Base-by-base conservation (phyloP, 2,888 invertebrate genomes). In the Drosophila atripex region DNA sequence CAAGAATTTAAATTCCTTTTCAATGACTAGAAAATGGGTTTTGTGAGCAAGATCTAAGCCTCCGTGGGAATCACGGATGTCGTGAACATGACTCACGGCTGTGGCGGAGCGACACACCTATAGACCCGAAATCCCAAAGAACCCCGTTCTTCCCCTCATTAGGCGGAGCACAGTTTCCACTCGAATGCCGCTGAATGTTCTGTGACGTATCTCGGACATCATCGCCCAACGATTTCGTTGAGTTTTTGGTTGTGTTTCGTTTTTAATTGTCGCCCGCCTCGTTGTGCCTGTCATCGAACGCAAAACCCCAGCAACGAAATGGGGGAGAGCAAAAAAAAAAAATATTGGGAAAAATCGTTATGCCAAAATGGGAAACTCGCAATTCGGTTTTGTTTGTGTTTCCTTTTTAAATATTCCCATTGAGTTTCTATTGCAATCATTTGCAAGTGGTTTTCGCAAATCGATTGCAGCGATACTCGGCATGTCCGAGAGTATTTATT, bases 141-240 rank as follows among this genome's bases (percentile, higher is more conserved):
- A 11, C 16, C 58, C 14, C 32, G 53, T 53, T 41, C 54, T 46
- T 57, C 55, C 51, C 16, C 65, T 45, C 71, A 70, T 55, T 60
- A 65, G 73, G 73, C 82, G 80, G 76, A 71, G 75, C 63, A 64
- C 75, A 71, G 73, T 86, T 89, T 88, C 87, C 89, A 89, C 86
- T 75, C 73, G 89, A 89, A 76, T 85, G 77, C 79, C 71, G 73
- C 74, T 78, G 89, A 89, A 88, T 89, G 80, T 80, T 72, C 89
- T 88, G 86, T 88, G 89, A 89, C 89, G 82, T 87, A 84, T 86
- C 79, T 64, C 43, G 71, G 71, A 53, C 71, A 71, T 61, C 63
- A 60, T 60, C 76, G 65, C 60, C 78, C 46, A 70, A 68, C 85
- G 60, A 72, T 64, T 52, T 80, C 63, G 54, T 39, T 54, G 7